phyloP scores from a whole-genome alignment of 2,888 invertebrate genomes.

The Schizotus pectinicornis region DNA sequence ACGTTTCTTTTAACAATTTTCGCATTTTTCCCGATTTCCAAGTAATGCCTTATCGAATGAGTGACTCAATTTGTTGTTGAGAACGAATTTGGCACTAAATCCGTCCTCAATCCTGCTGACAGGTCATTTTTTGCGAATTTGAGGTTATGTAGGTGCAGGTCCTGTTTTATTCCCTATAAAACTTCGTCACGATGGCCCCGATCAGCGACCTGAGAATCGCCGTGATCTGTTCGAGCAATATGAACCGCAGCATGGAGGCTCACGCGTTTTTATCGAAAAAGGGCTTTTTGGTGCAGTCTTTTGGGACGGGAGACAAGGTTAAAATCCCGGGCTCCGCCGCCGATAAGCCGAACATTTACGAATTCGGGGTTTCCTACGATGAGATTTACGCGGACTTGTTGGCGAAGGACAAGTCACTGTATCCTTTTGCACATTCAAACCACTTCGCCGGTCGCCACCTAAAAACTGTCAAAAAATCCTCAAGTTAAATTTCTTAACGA shows the following conservation, averaged over 20 bases:
- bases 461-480: too few species aligned
- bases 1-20: too few species aligned
- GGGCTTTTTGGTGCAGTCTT: constrained; percentile 94
- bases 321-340: constrained; percentile 95
- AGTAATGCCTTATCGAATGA: too few species aligned
- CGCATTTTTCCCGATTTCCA: too few species aligned
- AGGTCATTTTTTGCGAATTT: not conserved
- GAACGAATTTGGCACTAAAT: too few species aligned
- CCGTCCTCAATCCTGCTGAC: not conserved
- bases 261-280: constrained; percentile 97
- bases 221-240: constrained; percentile 98
- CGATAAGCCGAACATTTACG: constrained; percentile 95
- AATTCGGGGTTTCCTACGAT: constrained; percentile 95
- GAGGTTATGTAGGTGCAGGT: not conserved
- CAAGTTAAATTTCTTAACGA: not conserved
- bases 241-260: constrained; percentile 99
- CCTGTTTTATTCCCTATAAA: not conserved
- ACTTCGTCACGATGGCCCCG: constrained; percentile 8
- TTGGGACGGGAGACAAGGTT: constrained; percentile 93
- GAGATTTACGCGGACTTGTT: constrained; percentile 93
- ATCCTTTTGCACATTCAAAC: constrained; percentile 15
- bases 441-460: too few species aligned
- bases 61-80: too few species aligned
- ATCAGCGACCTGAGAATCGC: constrained; percentile 75
- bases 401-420: constrained; percentile 90